Conservation (phyloP, 2,113 vertebrate genomes). For the Sphaerodactylus townsendi region DNA sequence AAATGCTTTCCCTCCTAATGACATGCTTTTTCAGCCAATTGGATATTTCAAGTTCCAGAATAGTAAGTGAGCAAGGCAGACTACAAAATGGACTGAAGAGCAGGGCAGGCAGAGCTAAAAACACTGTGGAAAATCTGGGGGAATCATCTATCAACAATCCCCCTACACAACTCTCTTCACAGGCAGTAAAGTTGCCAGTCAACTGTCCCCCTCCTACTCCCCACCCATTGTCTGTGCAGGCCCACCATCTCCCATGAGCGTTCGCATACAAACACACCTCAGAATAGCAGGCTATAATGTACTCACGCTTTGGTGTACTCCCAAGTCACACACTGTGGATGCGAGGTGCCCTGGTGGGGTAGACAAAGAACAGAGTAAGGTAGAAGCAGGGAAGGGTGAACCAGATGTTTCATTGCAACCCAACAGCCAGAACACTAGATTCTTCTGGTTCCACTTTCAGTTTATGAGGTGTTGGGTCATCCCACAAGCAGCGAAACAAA, state of each 20-base stretch:
- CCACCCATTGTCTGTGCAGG: background rate
- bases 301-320: slow-evolving; percentile 93
- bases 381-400: rapidly evolving
- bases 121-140: background rate
- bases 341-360: slow-evolving; percentile 85
- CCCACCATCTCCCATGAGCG: background rate
- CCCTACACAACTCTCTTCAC: too few species aligned
- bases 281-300: background rate
- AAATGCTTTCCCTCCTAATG: background rate
- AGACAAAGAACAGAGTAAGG: slow-evolving; percentile 25
- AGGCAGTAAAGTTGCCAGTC: background rate
- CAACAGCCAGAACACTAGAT: background rate
- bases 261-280: background rate
- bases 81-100: background rate
- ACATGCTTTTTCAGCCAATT: background rate
- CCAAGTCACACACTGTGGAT: slow-evolving; percentile 94
- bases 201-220: background rate
- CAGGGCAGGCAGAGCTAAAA: background rate
- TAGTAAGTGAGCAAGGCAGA: background rate
- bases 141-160: too few species aligned
- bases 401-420: background rate
- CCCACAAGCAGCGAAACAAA: too few species aligned
- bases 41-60: background rate
- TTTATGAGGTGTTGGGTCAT: background rate
- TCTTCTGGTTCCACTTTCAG: background rate